Conservation (phyloP, 2,797 vertebrate genomes). For the Tinamus major region DNA sequence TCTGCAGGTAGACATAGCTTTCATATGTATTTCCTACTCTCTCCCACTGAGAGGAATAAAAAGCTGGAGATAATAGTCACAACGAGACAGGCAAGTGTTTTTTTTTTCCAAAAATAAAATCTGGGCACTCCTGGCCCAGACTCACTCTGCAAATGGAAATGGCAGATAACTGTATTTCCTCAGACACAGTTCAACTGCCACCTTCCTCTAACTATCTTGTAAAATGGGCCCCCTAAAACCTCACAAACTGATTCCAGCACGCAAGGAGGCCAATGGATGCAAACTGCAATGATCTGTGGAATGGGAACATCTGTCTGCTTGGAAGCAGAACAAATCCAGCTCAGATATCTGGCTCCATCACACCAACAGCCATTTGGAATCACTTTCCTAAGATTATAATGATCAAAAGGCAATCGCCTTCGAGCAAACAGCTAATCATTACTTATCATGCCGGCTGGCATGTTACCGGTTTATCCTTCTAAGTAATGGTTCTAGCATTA, state of each 20-base stretch:
- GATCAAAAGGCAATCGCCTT: neutral
- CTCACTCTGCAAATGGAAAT: neutral
- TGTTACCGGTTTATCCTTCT: neutral
- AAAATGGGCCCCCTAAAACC: neutral
- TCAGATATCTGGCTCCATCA: neutral
- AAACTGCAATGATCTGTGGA: neutral
- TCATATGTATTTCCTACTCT: neutral
- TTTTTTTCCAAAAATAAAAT: rapidly evolving
- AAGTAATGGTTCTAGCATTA: neutral
- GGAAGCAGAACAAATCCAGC: neutral
- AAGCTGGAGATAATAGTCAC: neutral
- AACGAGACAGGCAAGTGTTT: neutral
- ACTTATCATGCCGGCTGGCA: neutral
- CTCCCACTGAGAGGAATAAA: neutral
- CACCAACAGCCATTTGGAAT: rapidly evolving
- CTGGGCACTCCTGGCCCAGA: neutral
- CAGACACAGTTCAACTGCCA: neutral
- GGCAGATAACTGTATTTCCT: neutral
- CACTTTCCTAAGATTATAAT: neutral
- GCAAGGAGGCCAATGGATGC: neutral
- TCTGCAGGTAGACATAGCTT: neutral
- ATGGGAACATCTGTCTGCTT: neutral
- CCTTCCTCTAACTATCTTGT: neutral
- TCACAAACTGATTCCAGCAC: neutral
- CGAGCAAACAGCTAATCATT: neutral